A percentile compares a stretch with the other conserved stretches of the same genome.
Evolutionary conservation across 2,113 vertebrate genomes (phyloP).

Genomic region (Vombatus ursinus): DNA sequence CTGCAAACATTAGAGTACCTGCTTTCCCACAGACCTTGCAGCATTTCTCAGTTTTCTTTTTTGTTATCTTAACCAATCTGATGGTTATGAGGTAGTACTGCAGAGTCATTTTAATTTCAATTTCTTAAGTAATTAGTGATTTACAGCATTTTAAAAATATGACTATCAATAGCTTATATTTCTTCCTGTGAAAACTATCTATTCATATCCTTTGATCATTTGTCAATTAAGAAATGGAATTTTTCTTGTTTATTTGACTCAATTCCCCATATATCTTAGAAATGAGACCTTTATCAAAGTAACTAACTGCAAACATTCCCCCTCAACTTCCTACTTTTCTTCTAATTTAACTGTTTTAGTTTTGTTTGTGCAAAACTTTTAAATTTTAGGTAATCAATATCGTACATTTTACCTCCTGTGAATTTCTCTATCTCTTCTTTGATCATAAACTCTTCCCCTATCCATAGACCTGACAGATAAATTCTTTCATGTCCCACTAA

Average conservation of each 20-base stretch:
- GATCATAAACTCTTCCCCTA: neutral
- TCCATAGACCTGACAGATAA: neutral
- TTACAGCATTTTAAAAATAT: neutral
- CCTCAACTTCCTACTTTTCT: neutral
- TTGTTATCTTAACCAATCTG: neutral
- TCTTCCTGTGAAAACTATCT: neutral
- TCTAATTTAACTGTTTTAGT: neutral
- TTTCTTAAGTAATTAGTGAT: neutral
- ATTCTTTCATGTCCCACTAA: neutral
- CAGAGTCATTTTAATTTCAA: neutral
- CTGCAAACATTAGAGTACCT: neutral
- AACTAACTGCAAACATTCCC: neutral
- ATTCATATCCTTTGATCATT: neutral
- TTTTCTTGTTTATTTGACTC: neutral
- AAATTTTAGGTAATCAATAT: neutral
- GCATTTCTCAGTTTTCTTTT: neutral
- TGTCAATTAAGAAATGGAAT: neutral
- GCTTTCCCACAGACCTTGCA: neutral
- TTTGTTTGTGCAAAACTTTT: neutral
- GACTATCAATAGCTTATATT: neutral
- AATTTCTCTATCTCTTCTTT: neutral
- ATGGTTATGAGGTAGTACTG: neutral
- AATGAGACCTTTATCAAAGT: too few relatives aligned
- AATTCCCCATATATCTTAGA: neutral
- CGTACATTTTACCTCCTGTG: neutral